Conservation (phyloP, 1,140 invertebrate genomes). For the Ceratina japonica region DNA sequence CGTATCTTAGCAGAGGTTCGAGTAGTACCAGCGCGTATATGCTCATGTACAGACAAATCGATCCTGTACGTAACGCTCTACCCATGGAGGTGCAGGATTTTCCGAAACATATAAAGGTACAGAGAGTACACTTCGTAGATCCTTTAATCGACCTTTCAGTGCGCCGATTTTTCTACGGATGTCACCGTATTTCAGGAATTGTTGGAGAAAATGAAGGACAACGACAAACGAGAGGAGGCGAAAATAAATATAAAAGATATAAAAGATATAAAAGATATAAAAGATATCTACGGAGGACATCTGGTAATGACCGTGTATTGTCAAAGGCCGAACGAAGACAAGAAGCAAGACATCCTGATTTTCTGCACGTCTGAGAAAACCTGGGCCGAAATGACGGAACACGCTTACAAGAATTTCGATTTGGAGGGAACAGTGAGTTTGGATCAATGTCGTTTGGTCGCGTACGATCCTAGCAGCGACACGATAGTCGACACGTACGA, state of each 20-base stretch:
- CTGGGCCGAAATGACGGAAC: constrained; percentile 81
- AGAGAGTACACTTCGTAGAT: too few species aligned
- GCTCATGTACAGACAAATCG: constrained; percentile 94
- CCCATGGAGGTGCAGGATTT: constrained; percentile 86
- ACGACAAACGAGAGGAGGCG: background rate
- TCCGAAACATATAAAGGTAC: constrained; percentile 86
- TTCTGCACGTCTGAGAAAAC: constrained; percentile 81
- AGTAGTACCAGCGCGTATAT: constrained; percentile 95
- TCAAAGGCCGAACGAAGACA: constrained; percentile 81
- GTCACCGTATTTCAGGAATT: constrained; percentile 76
- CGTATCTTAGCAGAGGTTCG: constrained; percentile 88
- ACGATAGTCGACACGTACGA: constrained; percentile 87
- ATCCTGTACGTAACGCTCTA: constrained; percentile 84
- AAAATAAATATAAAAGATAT: constrained; percentile 84
- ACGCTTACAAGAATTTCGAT: constrained; percentile 82
- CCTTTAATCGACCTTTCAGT: background rate
- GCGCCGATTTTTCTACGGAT: background rate
- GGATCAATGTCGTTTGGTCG: constrained; percentile 87
- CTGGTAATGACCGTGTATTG: constrained; percentile 83
- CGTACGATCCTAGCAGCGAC: constrained; percentile 84
- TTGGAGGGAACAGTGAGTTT: constrained; percentile 82
- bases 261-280: constrained; percentile 86
- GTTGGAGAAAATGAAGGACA: constrained; percentile 82
- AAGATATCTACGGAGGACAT: constrained; percentile 83
- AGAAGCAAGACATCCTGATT: constrained; percentile 80